These are phyloP conservation scores for Venturia canescens DNA, from an alignment of 1,140 invertebrate genomes.

Conservation along the genomic window DNA sequence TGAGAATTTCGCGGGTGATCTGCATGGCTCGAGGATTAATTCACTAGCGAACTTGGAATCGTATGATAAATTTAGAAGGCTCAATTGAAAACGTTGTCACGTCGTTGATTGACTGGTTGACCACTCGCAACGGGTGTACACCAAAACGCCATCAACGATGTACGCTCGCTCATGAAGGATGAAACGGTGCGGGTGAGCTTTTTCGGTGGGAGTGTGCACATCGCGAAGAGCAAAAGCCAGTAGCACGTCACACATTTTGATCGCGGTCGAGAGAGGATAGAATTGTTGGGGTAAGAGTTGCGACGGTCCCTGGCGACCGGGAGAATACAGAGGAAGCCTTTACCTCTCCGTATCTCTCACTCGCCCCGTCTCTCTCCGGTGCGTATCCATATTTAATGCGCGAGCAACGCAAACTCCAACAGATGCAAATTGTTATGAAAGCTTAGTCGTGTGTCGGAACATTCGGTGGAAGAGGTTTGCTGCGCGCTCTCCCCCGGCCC, in stretches of 20 bases:
- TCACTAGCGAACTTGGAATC: too few species aligned
- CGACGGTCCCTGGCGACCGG: conserved; percentile 24
- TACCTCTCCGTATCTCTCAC: conserved; percentile 42
- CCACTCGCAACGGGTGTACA: not conserved
- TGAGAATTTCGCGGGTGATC: too few species aligned
- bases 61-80: too few species aligned
- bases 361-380: conserved; percentile 47
- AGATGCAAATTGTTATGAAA: conserved; percentile 75
- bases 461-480: not conserved
- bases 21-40: too few species aligned
- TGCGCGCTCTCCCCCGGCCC: not conserved
- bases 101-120: not conserved
- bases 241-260: conserved; percentile 29
- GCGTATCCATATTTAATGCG: conserved; percentile 75
- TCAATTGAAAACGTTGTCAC: too few species aligned
- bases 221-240: conserved; percentile 27
- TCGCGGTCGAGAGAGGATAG: not conserved
- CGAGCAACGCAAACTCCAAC: conserved; percentile 56
- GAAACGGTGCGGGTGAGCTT: not conserved
- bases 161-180: not conserved
- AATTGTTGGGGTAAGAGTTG: conserved; percentile 5
- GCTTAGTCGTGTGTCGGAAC: conserved; percentile 65
- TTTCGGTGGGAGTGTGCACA: not conserved
- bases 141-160: conserved; percentile 1
- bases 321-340: conserved; percentile 39